Base-by-base conservation (phyloP, 2,113 vertebrate species). In the Thunnus maccoyii region DNA sequence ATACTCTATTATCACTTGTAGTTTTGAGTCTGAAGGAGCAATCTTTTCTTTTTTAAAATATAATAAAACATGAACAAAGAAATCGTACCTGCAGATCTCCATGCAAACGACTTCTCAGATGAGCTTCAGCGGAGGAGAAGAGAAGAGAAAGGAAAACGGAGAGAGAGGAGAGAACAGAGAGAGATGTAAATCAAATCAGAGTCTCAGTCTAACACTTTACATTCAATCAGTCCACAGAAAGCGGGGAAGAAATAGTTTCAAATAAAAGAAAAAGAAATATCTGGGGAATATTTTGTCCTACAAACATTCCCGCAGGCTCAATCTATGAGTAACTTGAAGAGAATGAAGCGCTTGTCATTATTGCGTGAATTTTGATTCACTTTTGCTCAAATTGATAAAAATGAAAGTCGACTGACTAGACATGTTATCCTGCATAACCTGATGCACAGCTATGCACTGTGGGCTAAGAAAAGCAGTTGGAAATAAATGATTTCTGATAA, bases 31-130 rank as follows among this genome's bases (percentile, higher is more conserved):
- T 10, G 25, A 54, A 18, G 46, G 2, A 2, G 65, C 1, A 50
- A 46, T n/a, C 1, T 51, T 58, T 14, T 30, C 30, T 60, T 25
- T 30, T 25, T 2, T 3, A 51, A 55, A 51, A 50, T 7, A 52
- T 18, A 8, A 71, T 9, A 14, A 44, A 56, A 41, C 5, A 3
- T 12, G 4, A 56, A 61, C 20, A 4, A 4, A 30, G 57, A 30
- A 72, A 30, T n/a, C 36, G 56, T 98, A 99, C 98, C 98, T 97
- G 97, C 93, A 44, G 97, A 95, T 96, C 97, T 97, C 98, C 98
- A 99, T 86, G 97, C 97, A 94, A 98, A 98, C 71, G 98, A 99
- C 94, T 99, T 99, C 95, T 99, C 98, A 80, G 98, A 99, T 65
- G 98, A 99, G 94, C 97, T 99, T 93, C 11, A 85, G 89, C 83